These are phyloP conservation scores for Choloepus hoffmanni DNA, from an alignment of 2,113 vertebrate genomes.

Conservation along the genomic window DNA sequence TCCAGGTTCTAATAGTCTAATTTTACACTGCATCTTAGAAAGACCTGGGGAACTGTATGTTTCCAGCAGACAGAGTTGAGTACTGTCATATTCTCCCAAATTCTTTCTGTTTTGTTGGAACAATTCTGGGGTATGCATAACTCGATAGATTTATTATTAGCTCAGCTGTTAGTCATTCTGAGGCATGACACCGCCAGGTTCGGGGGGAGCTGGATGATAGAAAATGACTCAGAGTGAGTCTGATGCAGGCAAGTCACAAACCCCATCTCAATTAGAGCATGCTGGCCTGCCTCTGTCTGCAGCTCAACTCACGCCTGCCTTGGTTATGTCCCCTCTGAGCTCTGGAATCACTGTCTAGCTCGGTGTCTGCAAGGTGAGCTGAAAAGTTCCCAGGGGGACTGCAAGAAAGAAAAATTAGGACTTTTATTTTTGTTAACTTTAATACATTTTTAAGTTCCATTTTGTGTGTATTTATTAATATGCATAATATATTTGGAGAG, in stretches of 20 bases:
- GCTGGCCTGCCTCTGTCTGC: neutral
- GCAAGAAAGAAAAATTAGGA: neutral
- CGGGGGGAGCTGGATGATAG: neutral
- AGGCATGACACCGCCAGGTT: neutral
- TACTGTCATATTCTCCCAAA: neutral
- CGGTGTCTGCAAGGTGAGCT: neutral
- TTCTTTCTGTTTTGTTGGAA: slow-evolving; percentile 38
- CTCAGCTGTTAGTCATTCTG: neutral
- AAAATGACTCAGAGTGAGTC: slow-evolving; percentile 50
- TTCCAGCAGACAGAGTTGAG: neutral
- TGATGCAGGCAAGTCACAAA: neutral
- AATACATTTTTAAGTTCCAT: neutral
- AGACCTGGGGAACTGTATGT: neutral
- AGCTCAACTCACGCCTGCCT: neutral
- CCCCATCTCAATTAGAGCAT: neutral
- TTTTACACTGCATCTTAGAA: neutral
- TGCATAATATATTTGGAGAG: neutral
- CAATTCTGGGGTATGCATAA: neutral
- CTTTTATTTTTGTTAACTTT: neutral
- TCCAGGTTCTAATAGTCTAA: neutral
- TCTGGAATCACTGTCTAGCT: neutral
- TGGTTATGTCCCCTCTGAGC: fast-evolving
- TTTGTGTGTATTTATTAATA: neutral
- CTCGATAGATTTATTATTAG: slow-evolving; percentile 57
- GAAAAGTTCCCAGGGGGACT: neutral